These are phyloP conservation scores for Pyrrhia umbra DNA, from an alignment of 2,888 invertebrate species.

Conservation along the genomic window DNA sequence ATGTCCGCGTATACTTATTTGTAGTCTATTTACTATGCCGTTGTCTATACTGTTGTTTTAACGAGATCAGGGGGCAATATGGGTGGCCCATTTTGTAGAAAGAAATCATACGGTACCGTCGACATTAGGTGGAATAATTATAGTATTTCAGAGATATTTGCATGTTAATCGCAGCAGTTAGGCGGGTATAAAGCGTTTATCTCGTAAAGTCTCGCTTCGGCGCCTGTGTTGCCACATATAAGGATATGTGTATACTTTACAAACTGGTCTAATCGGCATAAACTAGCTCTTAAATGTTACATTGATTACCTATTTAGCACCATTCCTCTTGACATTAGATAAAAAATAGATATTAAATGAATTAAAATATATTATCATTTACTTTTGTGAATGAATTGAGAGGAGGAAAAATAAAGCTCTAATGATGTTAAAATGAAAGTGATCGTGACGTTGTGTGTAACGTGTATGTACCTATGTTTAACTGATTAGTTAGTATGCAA, in stretches of 20 bases:
- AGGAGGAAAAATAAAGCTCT: constrained; percentile 18
- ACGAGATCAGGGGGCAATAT: not conserved
- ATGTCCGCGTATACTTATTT: not conserved
- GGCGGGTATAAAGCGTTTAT: constrained; percentile 61
- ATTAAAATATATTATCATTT: not conserved
- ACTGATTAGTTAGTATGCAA: constrained; percentile 41
- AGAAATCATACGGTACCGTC: constrained; percentile 11
- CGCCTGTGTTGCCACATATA: constrained; percentile 58
- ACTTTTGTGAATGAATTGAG: not conserved
- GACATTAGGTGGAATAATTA: constrained; percentile 33
- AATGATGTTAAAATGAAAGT: constrained; percentile 1
- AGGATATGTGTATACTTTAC: constrained; percentile 64
- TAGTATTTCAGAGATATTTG: constrained; percentile 63
- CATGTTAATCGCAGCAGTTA: constrained; percentile 68
- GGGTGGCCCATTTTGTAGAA: not conserved
- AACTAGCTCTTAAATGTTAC: constrained; percentile 63
- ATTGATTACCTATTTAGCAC: constrained; percentile 55
- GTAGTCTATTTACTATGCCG: not conserved
- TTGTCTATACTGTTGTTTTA: not conserved
- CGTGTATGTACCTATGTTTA: constrained; percentile 6
- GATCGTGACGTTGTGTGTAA: constrained; percentile 11
- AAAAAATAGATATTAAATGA: constrained; percentile 13
- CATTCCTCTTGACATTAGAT: constrained; percentile 55
- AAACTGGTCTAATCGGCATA: constrained; percentile 67
- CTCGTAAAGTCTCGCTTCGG: constrained; percentile 65